These are phyloP conservation scores for Drosophila kuntzei DNA, from an alignment of 2,888 invertebrate genomes.

Conservation along the genomic window DNA sequence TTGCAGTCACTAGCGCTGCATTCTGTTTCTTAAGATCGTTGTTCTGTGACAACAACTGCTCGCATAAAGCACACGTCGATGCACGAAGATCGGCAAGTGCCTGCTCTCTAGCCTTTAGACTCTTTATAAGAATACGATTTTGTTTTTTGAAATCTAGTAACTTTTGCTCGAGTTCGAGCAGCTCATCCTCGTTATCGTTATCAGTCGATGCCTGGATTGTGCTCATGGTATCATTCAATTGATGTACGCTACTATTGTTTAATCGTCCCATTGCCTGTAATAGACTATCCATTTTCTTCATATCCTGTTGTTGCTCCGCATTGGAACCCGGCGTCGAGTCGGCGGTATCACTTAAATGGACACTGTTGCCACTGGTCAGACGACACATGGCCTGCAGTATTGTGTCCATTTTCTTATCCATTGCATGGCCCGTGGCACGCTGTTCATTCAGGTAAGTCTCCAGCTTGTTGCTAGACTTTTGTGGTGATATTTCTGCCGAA, in stretches of 20 bases:
- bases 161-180: conserved; percentile 83
- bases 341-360: neutral
- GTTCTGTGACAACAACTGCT: conserved; percentile 44
- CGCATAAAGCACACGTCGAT: conserved; percentile 40
- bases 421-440: conserved; percentile 28
- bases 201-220: conserved; percentile 15
- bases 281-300: conserved; percentile 17
- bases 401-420: conserved; percentile 57
- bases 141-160: conserved; percentile 83
- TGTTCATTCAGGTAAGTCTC: conserved; percentile 42
- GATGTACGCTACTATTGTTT: neutral
- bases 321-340: neutral
- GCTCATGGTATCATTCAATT: neutral
- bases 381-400: conserved; percentile 41
- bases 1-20: conserved; percentile 13
- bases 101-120: conserved; percentile 48
- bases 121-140: conserved; percentile 72
- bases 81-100: conserved; percentile 41
- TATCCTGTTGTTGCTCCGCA: neutral
- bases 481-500: neutral
- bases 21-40: conserved; percentile 44
- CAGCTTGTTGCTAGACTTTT: conserved; percentile 14
- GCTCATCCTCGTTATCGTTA: conserved; percentile 69
- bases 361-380: conserved; percentile 13
- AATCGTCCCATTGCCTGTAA: conserved; percentile 9